Evolutionary conservation across 2,888 invertebrate genomes (phyloP).

Genomic region (Aphidoletes aphidimyza): DNA sequence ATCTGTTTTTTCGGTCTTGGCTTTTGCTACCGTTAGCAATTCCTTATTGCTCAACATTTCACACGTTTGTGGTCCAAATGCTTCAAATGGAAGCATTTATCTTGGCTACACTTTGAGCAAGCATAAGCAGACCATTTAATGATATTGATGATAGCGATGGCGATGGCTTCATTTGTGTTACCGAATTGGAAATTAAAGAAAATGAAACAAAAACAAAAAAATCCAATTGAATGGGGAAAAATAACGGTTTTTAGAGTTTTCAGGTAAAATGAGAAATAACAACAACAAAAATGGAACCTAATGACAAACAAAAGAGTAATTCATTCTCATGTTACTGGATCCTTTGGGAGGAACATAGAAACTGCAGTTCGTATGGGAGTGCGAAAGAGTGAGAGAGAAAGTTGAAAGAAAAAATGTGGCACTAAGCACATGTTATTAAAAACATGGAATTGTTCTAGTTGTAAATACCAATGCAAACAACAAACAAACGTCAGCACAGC

Average conservation of each 20-base stretch:
- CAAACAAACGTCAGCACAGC: background rate
- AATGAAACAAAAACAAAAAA: background rate
- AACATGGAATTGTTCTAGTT: background rate
- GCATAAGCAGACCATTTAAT: background rate
- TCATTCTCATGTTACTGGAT: background rate
- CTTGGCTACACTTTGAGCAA: background rate
- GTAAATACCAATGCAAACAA: background rate
- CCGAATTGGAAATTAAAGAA: background rate
- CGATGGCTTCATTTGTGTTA: constrained; percentile 9
- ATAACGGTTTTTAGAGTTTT: background rate
- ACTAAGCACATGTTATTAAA: constrained; percentile 48
- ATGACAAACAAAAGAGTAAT: background rate
- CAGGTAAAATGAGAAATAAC: background rate
- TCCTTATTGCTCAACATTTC: background rate
- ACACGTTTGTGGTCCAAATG: constrained; percentile 46
- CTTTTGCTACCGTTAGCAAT: constrained; percentile 20
- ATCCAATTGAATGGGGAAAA: background rate
- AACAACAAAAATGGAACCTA: background rate
- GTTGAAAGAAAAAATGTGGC: background rate
- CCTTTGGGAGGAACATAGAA: background rate
- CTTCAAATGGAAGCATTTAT: background rate
- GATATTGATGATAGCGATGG: background rate
- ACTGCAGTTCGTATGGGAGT: background rate
- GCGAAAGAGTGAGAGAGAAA: background rate
- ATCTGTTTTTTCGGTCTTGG: constrained; percentile 7